These are phyloP conservation scores for Melopsittacus undulatus DNA, from an alignment of 2,797 vertebrate species.

Conservation along the genomic window DNA sequence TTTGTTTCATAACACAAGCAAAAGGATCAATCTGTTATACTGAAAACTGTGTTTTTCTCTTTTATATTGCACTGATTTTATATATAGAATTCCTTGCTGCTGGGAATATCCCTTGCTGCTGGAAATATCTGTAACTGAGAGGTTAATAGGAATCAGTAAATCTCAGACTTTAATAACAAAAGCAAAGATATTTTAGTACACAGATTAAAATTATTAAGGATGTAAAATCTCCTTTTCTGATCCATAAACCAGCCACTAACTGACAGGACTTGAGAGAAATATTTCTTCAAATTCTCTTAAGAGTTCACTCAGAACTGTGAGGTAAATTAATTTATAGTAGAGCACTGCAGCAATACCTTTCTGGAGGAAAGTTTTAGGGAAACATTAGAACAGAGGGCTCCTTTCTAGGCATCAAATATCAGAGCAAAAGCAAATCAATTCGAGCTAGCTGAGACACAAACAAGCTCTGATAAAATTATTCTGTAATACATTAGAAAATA, in stretches of 20 bases:
- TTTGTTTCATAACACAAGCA: not conserved
- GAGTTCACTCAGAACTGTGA: not conserved
- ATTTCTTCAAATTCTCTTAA: not conserved
- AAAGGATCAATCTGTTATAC: not conserved
- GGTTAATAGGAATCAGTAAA: not conserved
- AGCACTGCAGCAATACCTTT: not conserved
- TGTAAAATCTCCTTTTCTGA: not conserved
- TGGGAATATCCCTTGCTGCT: not conserved
- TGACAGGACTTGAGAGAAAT: not conserved
- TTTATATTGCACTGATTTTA: not conserved
- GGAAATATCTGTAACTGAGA: not conserved
- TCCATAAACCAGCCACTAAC: not conserved
- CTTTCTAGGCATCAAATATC: constrained; percentile 19
- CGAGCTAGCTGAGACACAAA: not conserved
- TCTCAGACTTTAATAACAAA: not conserved
- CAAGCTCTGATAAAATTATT: not conserved
- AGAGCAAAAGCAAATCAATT: constrained; percentile 23
- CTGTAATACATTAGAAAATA: not conserved
- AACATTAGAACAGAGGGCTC: not conserved
- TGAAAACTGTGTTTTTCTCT: not conserved
- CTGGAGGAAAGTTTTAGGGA: not conserved
- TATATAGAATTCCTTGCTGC: not conserved
- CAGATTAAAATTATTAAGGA: not conserved
- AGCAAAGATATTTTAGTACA: not conserved
- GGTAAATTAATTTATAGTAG: not conserved